A percentile compares a stretch with the other conserved stretches of the same genome.
These are phyloP conservation scores for Leucophenga maculata DNA, from an alignment of 2,888 invertebrate genomes.

Conservation along the genomic window DNA sequence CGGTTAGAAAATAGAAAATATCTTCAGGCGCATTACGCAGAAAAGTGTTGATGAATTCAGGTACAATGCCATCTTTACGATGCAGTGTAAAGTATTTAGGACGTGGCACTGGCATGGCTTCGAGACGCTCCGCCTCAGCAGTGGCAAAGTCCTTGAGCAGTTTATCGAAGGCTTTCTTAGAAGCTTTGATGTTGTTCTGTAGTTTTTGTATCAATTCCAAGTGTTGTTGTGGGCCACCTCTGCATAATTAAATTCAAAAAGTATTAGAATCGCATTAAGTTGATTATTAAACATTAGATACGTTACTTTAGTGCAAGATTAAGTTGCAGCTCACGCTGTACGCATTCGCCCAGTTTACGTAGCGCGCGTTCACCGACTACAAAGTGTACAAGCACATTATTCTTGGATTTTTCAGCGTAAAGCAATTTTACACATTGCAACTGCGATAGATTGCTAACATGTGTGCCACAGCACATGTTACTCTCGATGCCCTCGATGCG, in stretches of 20 bases:
- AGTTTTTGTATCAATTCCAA: conserved; percentile 82
- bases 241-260: conserved; percentile 58
- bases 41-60: conserved; percentile 82
- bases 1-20: conserved; percentile 79
- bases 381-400: conserved; percentile 79
- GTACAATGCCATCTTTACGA: conserved; percentile 82
- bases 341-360: conserved; percentile 76
- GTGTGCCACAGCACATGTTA: conserved; percentile 92
- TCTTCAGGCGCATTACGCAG: conserved; percentile 76
- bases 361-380: conserved; percentile 82
- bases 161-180: conserved; percentile 78
- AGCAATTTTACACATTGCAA: conserved; percentile 80
- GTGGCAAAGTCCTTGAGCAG: conserved; percentile 80
- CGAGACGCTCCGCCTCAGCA: conserved; percentile 78
- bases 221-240: conserved; percentile 81
- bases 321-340: conserved; percentile 80
- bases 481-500: conserved; percentile 83
- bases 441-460: conserved; percentile 82
- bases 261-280: background rate
- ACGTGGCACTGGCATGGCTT: conserved; percentile 74
- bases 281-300: background rate
- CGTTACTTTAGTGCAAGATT: conserved; percentile 81
- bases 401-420: conserved; percentile 82
- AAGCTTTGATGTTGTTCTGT: conserved; percentile 78
- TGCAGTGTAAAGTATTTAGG: conserved; percentile 77